phyloP scores from a whole-genome alignment of 2,797 vertebrate genomes.

The Corythornis leucogaster region DNA sequence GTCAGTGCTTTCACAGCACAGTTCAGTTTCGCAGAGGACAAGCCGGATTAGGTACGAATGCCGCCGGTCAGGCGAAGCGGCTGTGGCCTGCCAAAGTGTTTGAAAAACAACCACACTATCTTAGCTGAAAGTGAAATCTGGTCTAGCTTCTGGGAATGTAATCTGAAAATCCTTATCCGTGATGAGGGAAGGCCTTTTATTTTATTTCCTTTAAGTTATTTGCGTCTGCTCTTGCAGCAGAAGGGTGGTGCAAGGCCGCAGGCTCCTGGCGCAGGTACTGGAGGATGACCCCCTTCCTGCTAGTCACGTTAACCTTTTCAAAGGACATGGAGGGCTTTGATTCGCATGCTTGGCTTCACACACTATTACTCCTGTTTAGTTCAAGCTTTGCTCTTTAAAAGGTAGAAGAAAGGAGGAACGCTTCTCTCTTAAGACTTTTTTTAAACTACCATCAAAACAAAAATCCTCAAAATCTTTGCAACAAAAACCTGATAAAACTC shows the following conservation, averaged over 20 bases:
- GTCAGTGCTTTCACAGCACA: background rate
- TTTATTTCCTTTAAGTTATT: background rate
- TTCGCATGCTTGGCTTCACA: background rate
- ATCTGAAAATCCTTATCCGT: background rate
- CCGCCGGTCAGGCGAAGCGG: background rate
- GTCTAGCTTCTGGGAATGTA: background rate
- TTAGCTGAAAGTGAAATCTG: background rate
- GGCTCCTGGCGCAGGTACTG: background rate
- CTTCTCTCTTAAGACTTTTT: background rate
- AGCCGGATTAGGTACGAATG: background rate
- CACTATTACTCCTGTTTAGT: background rate
- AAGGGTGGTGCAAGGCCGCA: background rate
- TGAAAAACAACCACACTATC: background rate
- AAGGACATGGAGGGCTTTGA: background rate
- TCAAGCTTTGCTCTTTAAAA: constrained; percentile 13
- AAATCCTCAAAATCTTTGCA: background rate
- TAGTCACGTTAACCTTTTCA: background rate
- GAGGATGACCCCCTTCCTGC: background rate
- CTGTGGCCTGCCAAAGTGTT: background rate
- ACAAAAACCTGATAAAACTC: background rate
- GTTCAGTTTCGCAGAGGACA: background rate
- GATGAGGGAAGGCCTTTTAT: background rate
- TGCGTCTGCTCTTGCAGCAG: accelerated
- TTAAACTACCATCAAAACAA: background rate
- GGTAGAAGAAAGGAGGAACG: background rate